phyloP scores from a whole-genome alignment of 2,113 vertebrate species.

The Ochotona curzoniae region DNA sequence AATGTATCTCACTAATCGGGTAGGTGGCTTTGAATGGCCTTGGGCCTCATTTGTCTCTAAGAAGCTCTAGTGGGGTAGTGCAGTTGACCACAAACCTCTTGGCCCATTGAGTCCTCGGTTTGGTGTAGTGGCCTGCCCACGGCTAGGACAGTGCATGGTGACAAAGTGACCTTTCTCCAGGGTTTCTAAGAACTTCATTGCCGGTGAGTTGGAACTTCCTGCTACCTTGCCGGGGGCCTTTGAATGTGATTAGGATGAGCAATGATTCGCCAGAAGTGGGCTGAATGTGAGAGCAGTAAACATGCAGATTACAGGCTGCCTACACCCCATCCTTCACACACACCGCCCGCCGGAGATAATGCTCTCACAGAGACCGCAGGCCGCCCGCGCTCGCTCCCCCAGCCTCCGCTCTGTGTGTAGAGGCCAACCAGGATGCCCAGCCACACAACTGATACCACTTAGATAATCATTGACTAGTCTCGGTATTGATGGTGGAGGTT shows the following conservation, averaged over 20 bases:
- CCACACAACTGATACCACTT: slow-evolving; percentile 75
- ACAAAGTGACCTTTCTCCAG: slow-evolving; percentile 22
- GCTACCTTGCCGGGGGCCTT: not conserved
- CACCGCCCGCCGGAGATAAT: slow-evolving; percentile 75
- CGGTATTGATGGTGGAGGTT: slow-evolving; percentile 37
- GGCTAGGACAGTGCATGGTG: not conserved
- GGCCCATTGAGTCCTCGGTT: not conserved
- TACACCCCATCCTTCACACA: slow-evolving; percentile 68
- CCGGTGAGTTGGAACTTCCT: slow-evolving; percentile 28
- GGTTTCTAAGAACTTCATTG: slow-evolving; percentile 13
- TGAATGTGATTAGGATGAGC: slow-evolving; percentile 68
- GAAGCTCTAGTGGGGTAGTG: not conserved
- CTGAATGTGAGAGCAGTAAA: slow-evolving; percentile 49
- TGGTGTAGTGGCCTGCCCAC: not conserved
- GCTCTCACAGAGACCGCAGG: not conserved
- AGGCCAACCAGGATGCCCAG: slow-evolving; percentile 79
- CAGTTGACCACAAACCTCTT: not conserved
- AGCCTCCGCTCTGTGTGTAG: slow-evolving; percentile 70
- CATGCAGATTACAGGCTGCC: not conserved
- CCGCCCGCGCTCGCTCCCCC: slow-evolving; percentile 36
- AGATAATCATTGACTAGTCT: slow-evolving; percentile 83
- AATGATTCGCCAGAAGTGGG: slow-evolving; percentile 68
- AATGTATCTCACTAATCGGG: not conserved
- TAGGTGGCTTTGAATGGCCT: not conserved
- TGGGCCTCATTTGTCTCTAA: not conserved